phyloP scores from a whole-genome alignment of 2,113 vertebrate genomes.

The Panurus biarmicus region DNA sequence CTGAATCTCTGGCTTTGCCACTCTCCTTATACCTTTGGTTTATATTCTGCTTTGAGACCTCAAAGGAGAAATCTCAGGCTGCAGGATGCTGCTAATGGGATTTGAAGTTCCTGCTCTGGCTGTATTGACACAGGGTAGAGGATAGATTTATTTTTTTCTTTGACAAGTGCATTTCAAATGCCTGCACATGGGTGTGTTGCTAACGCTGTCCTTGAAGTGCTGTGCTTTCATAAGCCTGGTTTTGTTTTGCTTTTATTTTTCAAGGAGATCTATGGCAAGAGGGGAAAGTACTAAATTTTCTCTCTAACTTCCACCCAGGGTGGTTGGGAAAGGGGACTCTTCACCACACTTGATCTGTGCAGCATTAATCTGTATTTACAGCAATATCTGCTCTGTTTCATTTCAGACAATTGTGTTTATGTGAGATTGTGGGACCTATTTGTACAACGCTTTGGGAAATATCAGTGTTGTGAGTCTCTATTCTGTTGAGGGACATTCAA shows the following conservation, averaged over 20 bases:
- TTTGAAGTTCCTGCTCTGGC: slow-evolving; percentile 50
- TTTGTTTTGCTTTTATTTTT: slow-evolving; percentile 22
- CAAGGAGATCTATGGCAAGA: neutral
- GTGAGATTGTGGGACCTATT: neutral
- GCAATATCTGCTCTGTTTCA: neutral
- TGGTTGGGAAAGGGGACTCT: neutral
- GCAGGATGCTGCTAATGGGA: slow-evolving; percentile 45
- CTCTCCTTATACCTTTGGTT: neutral
- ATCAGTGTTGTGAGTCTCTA: rapidly evolving
- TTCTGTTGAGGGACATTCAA: neutral
- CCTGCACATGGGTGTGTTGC: slow-evolving; percentile 17
- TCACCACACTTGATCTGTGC: neutral
- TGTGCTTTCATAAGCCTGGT: neutral
- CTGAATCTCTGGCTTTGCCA: neutral
- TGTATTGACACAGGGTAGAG: neutral
- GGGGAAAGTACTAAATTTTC: neutral
- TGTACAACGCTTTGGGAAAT: neutral
- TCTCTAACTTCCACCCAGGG: neutral
- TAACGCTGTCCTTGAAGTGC: neutral
- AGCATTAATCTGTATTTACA: neutral
- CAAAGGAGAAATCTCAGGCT: slow-evolving; percentile 28
- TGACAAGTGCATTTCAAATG: neutral
- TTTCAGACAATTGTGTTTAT: neutral
- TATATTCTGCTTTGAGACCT: slow-evolving; percentile 18
- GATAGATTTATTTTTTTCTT: slow-evolving; percentile 20